Evolutionary conservation across 2,113 vertebrate genomes (phyloP).

Genomic region (Megaptera novaeangliae): DNA sequence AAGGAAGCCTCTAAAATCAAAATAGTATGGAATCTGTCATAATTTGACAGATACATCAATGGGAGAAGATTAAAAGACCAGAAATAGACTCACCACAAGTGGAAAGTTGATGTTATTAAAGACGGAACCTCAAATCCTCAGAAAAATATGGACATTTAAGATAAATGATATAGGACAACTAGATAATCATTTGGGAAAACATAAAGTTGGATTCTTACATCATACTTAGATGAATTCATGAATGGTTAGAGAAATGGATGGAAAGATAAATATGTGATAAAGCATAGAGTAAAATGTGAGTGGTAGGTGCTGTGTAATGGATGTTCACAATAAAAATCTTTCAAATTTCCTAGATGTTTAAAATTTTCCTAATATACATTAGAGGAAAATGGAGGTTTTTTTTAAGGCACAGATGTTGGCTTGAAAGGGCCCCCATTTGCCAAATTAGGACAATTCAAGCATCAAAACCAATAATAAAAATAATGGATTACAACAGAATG

Average conservation of each 20-base stretch:
- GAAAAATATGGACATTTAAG: neutral
- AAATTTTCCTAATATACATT: neutral
- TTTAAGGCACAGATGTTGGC: neutral
- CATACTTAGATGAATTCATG: neutral
- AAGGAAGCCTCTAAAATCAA: conserved; percentile 10
- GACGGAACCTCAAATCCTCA: neutral
- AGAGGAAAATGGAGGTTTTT: neutral
- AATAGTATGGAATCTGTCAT: neutral
- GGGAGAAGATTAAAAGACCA: neutral
- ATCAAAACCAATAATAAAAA: neutral
- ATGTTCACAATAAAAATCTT: neutral
- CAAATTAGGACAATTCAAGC: neutral
- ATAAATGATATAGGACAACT: neutral
- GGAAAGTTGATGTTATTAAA: neutral
- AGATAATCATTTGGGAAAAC: neutral
- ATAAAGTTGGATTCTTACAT: neutral
- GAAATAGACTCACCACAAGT: neutral
- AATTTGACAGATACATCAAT: neutral
- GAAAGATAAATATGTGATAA: neutral
- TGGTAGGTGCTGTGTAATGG: neutral
- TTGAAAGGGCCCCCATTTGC: neutral
- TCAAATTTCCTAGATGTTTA: neutral
- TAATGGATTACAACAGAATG: neutral
- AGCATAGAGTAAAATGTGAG: neutral
- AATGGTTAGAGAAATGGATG: neutral